phyloP scores from a whole-genome alignment of 2,888 invertebrate genomes.

The Eupithecia pulchellata region DNA sequence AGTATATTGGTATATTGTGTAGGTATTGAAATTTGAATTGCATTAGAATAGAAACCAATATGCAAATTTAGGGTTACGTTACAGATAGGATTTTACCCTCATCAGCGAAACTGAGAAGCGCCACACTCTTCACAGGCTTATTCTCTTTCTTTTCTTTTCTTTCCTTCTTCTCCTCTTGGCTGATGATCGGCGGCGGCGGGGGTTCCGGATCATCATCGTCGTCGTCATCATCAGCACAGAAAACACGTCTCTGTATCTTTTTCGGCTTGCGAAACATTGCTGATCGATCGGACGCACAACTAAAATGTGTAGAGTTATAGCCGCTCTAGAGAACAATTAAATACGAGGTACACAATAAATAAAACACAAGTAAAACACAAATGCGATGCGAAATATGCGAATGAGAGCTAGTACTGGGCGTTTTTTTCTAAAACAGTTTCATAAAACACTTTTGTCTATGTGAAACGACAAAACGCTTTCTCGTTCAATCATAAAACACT shows the following conservation, averaged over 20 bases:
- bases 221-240: conserved; percentile 89
- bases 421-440: no score
- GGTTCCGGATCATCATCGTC: conserved; percentile 83
- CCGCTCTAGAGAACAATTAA: no score
- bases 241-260: conserved; percentile 91
- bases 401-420: no score
- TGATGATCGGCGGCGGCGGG: conserved; percentile 81
- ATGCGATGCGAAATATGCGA: neutral
- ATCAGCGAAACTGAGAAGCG: conserved; percentile 92
- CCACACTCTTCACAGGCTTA: conserved; percentile 83
- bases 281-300: neutral
- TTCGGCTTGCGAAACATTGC: conserved; percentile 93
- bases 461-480: no score
- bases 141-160: conserved; percentile 77
- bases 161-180: conserved; percentile 57
- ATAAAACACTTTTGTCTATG: no score
- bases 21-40: no score
- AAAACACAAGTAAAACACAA: neutral
- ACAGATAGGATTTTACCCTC: conserved; percentile 74
- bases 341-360: neutral
- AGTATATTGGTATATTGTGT: no score
- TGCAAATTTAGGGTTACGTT: neutral
- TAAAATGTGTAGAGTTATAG: neutral
- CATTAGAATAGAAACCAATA: neutral
- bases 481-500: no score